Evolutionary conservation across 2,113 vertebrate genomes (phyloP).

Genomic region (Podiceps cristatus): DNA sequence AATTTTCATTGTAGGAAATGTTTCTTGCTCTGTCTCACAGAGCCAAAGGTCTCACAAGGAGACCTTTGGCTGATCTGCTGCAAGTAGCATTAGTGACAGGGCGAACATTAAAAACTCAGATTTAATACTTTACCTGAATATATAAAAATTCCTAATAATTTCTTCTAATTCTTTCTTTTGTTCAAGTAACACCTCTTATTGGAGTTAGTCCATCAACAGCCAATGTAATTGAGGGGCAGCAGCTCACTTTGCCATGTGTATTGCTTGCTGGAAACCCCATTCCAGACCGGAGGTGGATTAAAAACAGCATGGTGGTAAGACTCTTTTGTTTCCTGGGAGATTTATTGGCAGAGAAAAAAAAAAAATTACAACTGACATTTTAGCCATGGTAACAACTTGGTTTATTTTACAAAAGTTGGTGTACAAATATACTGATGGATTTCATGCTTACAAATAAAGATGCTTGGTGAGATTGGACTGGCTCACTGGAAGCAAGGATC

Average conservation of each 20-base stretch:
- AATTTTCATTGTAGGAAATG: neutral
- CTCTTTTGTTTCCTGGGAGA: neutral
- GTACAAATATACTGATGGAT: neutral
- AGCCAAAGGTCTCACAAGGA: neutral
- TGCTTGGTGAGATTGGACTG: neutral
- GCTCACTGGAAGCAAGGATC: neutral
- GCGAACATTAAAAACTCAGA: neutral
- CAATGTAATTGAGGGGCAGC: conserved; percentile 91
- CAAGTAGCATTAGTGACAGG: neutral
- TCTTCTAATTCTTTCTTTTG: neutral
- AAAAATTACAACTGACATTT: neutral
- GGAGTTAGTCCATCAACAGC: conserved; percentile 86
- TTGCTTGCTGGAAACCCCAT: conserved; percentile 93
- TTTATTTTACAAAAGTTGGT: neutral
- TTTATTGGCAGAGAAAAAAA: neutral
- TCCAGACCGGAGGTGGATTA: conserved; percentile 92
- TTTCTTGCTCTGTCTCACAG: neutral
- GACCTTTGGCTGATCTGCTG: neutral
- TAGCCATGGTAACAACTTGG: neutral
- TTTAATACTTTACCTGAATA: neutral
- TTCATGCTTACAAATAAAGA: neutral
- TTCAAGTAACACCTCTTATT: conserved; percentile 87
- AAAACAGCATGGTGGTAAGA: conserved; percentile 87
- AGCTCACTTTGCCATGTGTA: conserved; percentile 90
- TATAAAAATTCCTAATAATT: neutral